phyloP scores from a whole-genome alignment of 2,797 vertebrate species.

The Gobio occitaniae region DNA sequence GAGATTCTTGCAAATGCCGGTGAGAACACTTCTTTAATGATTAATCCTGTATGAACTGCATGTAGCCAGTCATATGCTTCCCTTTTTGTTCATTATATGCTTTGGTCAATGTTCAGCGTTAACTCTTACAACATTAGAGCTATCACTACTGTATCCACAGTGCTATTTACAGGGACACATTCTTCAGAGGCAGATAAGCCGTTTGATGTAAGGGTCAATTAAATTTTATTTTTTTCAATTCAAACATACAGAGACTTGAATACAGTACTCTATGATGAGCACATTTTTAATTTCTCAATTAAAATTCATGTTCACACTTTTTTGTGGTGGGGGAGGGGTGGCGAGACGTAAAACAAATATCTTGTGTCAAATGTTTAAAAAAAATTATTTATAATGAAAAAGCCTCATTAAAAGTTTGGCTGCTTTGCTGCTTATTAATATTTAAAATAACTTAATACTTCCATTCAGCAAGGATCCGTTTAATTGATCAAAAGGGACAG shows the following conservation, averaged over 20 bases:
- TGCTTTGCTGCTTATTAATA: neutral
- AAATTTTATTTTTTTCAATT: neutral
- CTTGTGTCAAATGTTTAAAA: neutral
- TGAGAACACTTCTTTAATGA: conserved; percentile 58
- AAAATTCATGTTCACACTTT: neutral
- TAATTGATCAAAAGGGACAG: neutral
- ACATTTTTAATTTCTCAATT: neutral
- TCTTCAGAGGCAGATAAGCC: conserved; percentile 9
- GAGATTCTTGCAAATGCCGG: conserved; percentile 75
- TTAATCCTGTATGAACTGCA: conserved; percentile 15
- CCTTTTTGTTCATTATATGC: conserved; percentile 3
- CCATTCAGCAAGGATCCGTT: neutral
- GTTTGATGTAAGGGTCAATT: neutral
- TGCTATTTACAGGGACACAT: neutral
- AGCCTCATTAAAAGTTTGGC: neutral
- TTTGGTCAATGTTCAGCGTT: conserved; percentile 30
- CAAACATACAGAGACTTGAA: neutral
- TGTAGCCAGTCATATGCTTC: conserved; percentile 7
- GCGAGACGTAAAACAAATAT: neutral
- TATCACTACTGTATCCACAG: conserved; percentile 4
- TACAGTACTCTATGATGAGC: neutral
- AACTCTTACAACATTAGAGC: conserved; percentile 16
- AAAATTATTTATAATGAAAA: neutral
- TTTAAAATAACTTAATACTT: neutral
- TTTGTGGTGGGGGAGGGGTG: neutral